These are phyloP conservation scores for Takifugu rubripes DNA, from an alignment of 2,797 vertebrate genomes.

Conservation along the genomic window DNA sequence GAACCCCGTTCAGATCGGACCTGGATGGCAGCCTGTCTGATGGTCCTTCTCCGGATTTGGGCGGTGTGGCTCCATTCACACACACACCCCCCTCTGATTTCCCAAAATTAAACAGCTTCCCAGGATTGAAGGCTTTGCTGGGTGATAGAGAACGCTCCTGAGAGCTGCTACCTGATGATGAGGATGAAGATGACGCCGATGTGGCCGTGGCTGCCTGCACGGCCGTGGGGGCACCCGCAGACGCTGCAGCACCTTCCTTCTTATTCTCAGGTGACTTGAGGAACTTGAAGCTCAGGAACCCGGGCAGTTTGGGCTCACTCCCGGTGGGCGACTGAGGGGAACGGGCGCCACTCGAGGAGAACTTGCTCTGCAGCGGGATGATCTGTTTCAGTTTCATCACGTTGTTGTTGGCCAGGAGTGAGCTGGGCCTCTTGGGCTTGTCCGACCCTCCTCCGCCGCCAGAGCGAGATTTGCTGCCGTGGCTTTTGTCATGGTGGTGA, in stretches of 20 bases:
- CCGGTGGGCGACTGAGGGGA: conserved; percentile 88
- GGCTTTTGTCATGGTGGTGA: conserved; percentile 83
- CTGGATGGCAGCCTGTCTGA: conserved; percentile 77
- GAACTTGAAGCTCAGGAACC: conserved; percentile 96
- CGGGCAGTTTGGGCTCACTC: conserved; percentile 89
- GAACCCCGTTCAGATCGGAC: conserved; percentile 84
- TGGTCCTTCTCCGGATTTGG: conserved; percentile 57
- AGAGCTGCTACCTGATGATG: conserved; percentile 82
- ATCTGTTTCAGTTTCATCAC: conserved; percentile 98
- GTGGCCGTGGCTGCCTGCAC: conserved; percentile 23
- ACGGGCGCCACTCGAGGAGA: conserved; percentile 81
- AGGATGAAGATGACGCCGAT: conserved; percentile 38
- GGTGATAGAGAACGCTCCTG: conserved; percentile 91
- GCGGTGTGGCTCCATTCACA: conserved; percentile 69
- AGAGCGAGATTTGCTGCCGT: conserved; percentile 75
- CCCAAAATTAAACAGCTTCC: conserved; percentile 94
- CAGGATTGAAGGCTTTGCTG: conserved; percentile 93
- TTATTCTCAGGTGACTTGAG: conserved; percentile 92
- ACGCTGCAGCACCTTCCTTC: conserved; percentile 71
- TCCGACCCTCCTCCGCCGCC: conserved; percentile 73
- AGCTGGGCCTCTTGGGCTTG: conserved; percentile 95
- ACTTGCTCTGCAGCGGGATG: conserved; percentile 93
- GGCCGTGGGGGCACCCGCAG: conserved; percentile 26
- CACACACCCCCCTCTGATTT: conserved; percentile 79
- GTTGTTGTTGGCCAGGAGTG: conserved; percentile 92